phyloP scores from a whole-genome alignment of 2,797 vertebrate genomes.

The Megaceryle alcyon region DNA sequence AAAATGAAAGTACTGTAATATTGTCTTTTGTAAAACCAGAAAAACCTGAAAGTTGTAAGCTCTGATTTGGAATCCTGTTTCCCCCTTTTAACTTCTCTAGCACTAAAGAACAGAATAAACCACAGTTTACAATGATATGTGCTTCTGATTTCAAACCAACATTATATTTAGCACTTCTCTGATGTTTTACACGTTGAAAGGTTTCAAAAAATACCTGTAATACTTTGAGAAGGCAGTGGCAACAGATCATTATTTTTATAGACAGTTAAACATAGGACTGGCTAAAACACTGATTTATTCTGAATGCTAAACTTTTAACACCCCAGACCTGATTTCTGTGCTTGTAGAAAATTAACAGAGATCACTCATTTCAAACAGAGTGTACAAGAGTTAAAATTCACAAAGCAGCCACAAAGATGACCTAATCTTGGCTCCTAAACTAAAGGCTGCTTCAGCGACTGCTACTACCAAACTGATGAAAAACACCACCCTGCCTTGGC shows the following conservation, averaged over 20 bases:
- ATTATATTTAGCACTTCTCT: neutral
- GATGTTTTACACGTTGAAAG: neutral
- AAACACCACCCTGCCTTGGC: neutral
- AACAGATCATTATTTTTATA: neutral
- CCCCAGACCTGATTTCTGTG: neutral
- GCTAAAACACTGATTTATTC: neutral
- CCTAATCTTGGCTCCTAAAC: neutral
- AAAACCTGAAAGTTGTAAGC: neutral
- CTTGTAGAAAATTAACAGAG: neutral
- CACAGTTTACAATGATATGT: accelerated
- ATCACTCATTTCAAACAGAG: neutral
- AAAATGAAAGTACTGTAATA: neutral
- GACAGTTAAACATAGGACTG: neutral
- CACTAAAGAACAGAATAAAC: neutral
- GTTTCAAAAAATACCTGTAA: neutral
- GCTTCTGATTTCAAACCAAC: neutral
- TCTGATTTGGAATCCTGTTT: neutral
- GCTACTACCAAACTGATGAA: neutral
- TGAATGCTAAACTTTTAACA: neutral
- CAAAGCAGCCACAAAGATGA: neutral
- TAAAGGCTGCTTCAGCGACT: neutral
- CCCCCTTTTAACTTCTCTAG: neutral
- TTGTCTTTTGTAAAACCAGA: neutral
- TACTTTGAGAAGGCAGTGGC: neutral
- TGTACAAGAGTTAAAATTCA: neutral